Evolutionary conservation across 2,113 vertebrate genomes (phyloP).

Genomic region (Ifrita kowaldi): DNA sequence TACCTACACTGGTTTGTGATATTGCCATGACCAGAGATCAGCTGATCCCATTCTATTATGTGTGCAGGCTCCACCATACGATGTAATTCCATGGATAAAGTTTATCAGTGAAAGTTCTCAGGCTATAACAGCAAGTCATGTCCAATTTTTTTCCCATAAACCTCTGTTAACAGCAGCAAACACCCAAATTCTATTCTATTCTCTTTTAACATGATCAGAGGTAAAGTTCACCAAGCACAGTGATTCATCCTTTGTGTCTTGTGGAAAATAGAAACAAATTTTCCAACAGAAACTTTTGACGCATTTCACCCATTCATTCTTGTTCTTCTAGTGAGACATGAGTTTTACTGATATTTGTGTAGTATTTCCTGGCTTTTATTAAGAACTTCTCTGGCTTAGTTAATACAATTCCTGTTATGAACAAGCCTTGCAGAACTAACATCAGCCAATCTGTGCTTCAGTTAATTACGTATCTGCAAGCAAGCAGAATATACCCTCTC

Average conservation of each 20-base stretch:
- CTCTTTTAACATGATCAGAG: background rate
- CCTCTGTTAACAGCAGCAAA: background rate
- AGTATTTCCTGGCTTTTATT: background rate
- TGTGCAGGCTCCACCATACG: background rate
- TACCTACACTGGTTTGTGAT: background rate
- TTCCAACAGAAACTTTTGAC: background rate
- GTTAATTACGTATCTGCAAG: background rate
- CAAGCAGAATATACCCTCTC: background rate
- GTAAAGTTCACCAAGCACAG: background rate
- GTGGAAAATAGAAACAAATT: background rate
- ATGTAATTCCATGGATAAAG: background rate
- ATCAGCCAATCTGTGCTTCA: background rate
- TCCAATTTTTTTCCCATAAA: background rate
- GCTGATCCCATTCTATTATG: background rate
- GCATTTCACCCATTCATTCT: background rate
- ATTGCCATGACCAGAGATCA: background rate
- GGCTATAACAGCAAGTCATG: background rate
- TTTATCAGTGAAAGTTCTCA: background rate
- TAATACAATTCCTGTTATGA: background rate
- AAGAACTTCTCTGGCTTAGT: background rate
- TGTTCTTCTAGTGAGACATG: background rate
- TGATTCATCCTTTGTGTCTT: background rate
- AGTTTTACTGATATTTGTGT: background rate
- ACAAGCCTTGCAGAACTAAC: background rate
- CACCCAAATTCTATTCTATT: background rate